A percentile compares a stretch with the other conserved stretches of the same genome.
phyloP scores from a whole-genome alignment of 2,113 vertebrate species.

The Cavia porcellus region DNA sequence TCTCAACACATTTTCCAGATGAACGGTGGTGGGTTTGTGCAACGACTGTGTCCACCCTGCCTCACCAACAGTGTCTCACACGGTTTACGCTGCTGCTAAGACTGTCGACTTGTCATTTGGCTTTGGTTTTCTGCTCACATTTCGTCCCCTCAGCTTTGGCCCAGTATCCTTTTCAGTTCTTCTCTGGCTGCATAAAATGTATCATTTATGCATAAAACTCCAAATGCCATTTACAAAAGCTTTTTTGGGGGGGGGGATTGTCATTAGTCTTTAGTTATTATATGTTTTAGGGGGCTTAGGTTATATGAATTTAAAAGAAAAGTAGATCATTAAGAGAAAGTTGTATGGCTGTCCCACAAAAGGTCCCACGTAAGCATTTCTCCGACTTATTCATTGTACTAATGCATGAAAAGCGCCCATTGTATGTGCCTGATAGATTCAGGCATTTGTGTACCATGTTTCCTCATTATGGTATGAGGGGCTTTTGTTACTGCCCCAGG shows the following conservation, averaged over 20 bases:
- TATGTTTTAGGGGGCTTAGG: neutral
- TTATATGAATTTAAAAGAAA: neutral
- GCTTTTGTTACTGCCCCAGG: neutral
- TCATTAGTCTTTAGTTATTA: neutral
- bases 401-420: neutral
- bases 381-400: neutral
- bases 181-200: neutral
- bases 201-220: neutral
- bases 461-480: neutral
- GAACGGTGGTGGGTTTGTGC: neutral
- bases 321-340: neutral
- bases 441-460: neutral
- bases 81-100: neutral
- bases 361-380: neutral
- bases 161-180: neutral
- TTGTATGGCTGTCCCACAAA: neutral
- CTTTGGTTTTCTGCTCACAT: conserved; percentile 47
- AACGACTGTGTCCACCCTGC: neutral
- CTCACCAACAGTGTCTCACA: conserved; percentile 21
- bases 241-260: neutral
- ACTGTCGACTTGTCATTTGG: conserved; percentile 35
- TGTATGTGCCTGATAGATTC: neutral
- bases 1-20: conserved; percentile 55
- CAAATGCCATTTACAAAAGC: neutral
- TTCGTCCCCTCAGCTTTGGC: neutral